Evolutionary conservation across 2,113 vertebrate genomes (phyloP).

Genomic region (Circaetus gallicus): DNA sequence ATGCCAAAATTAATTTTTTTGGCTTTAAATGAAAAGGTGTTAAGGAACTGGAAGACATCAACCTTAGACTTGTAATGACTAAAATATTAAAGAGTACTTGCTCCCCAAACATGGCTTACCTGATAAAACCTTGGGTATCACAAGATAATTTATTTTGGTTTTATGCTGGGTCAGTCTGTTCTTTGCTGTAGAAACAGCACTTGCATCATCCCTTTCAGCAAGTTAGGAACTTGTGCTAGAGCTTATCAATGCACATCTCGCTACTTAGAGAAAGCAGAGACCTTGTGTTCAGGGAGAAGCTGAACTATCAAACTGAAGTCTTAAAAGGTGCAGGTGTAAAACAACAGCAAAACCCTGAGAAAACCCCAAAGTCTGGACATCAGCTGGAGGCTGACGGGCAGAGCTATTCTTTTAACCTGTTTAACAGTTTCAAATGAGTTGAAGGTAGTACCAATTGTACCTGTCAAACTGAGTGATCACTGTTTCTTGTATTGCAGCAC

Average conservation of each 20-base stretch:
- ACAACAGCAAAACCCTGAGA: background rate
- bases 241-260: background rate
- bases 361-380: background rate
- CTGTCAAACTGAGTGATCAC: background rate
- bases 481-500: background rate
- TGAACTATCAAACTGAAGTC: background rate
- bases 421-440: background rate
- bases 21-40: background rate
- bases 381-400: background rate
- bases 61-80: background rate
- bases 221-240: background rate
- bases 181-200: background rate
- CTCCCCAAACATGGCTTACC: background rate
- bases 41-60: background rate
- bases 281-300: background rate
- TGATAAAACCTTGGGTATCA: background rate
- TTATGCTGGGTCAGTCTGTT: background rate
- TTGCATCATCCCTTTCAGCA: background rate
- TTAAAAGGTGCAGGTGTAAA: background rate
- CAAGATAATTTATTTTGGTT: background rate
- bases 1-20: background rate
- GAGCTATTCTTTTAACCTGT: background rate
- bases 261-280: background rate
- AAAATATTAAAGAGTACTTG: background rate
- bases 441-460: background rate